Conservation (phyloP, 2,888 invertebrate genomes). For the Ectemnius cavifrons region DNA sequence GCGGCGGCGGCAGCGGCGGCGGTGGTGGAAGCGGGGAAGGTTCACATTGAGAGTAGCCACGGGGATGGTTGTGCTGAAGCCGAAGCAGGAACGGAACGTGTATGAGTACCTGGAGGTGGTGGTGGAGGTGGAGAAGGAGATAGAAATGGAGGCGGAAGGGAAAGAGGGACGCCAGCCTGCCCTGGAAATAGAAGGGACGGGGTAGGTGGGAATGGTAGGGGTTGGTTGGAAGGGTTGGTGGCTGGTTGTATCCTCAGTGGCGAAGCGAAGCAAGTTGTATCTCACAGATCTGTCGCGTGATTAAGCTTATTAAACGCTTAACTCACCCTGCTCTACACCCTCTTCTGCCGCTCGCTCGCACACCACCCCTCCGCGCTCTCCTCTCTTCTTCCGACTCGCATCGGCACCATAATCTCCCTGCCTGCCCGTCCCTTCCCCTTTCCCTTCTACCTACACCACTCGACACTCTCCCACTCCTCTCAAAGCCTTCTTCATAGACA, state of each 20-base stretch:
- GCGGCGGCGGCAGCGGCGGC: slow-evolving; percentile 37
- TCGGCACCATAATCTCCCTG: slow-evolving; percentile 32
- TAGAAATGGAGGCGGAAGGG: slow-evolving; percentile 13
- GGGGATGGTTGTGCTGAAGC: too few relatives aligned
- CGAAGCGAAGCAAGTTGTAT: slow-evolving; percentile 77
- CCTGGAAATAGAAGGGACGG: slow-evolving; percentile 9
- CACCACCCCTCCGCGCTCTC: background rate
- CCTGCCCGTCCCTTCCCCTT: slow-evolving; percentile 44
- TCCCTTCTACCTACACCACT: slow-evolving; percentile 42
- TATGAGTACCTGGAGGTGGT: too few relatives aligned
- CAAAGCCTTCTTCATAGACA: slow-evolving; percentile 35
- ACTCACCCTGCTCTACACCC: slow-evolving; percentile 69
- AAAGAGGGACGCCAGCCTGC: too few relatives aligned
- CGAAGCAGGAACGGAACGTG: too few relatives aligned
- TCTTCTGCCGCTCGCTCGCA: slow-evolving; percentile 8
- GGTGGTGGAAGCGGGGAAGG: slow-evolving; percentile 44
- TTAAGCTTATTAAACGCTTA: slow-evolving; percentile 79
- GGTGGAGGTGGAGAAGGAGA: slow-evolving; percentile 24
- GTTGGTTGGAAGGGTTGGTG: slow-evolving; percentile 56
- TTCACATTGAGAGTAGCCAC: background rate
- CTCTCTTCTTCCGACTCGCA: slow-evolving; percentile 32
- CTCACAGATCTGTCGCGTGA: slow-evolving; percentile 78
- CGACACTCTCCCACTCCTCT: slow-evolving; percentile 35
- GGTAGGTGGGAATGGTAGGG: slow-evolving; percentile 27
- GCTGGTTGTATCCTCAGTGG: slow-evolving; percentile 63